Base-by-base conservation (phyloP, 2,797 vertebrate species). In the Sebastes vulpes region DNA sequence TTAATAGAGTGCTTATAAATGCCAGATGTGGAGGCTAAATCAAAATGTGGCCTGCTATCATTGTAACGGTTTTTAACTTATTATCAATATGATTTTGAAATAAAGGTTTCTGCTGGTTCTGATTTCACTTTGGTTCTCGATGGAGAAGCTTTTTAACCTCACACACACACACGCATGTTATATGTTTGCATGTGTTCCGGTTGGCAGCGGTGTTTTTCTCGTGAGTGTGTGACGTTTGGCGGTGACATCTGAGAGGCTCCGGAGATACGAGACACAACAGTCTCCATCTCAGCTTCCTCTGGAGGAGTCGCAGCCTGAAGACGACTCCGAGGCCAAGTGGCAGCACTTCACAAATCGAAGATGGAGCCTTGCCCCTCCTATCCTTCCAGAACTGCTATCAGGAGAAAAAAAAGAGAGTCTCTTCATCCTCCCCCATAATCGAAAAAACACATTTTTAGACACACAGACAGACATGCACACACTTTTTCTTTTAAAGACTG, bases 321-420 rank as follows among this genome's bases (percentile, higher is more conserved):
- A 83, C 66, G 25, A 70, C 81, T 85, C 79, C 5, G 77, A 78
- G 79, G 92, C 87, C 89, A 92, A 90, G 89, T 94, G 94, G 95
- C 95, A 94, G 77, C 80, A 92, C 94, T 93, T 95, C 94, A 95
- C 48, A 95, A 93, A 84, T 84, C 84, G 76, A 4, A 93, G 88
- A 89, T 78, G 81, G 90, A 66, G 82, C 85, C 89, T 83, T 75
- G 50, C 87, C 75, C 63, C 75, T 72, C 72, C 75, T 65, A 32
- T 76, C 69, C 74, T 46, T 28, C 73, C 91, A 90, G 85, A 72
- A 52, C 7, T 61, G 29, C 76, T 57, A 46, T 59, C 77, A 80
- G 65, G 79, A 77, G 67, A 16, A 20, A 58, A 53, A 9, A 6
- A 4, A 3, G 9, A 58, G 8, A 58, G 8, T 21, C 48, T 61